Conservation (phyloP, 2,113 vertebrate species). For the Chloropsis cyanopogon region DNA sequence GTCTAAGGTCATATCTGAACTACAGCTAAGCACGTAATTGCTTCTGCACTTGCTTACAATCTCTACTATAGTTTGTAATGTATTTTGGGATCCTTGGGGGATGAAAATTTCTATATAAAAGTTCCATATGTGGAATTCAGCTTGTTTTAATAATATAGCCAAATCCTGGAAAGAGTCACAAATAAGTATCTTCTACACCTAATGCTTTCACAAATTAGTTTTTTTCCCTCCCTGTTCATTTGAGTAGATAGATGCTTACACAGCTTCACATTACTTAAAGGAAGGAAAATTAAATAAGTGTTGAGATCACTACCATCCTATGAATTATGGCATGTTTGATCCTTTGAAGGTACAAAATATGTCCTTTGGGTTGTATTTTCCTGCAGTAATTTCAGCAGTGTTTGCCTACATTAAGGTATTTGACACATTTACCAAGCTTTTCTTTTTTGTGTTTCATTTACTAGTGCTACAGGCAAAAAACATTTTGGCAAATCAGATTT, state of each 20-base stretch:
- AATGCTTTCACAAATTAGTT: neutral
- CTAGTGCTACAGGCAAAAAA: neutral
- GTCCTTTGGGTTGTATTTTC: neutral
- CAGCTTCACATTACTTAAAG: neutral
- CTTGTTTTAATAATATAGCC: neutral
- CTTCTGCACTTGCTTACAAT: neutral
- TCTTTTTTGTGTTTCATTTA: neutral
- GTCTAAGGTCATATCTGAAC: neutral
- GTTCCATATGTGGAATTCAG: neutral
- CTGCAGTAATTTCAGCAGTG: neutral
- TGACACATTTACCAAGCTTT: constrained; percentile 4
- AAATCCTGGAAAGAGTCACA: neutral
- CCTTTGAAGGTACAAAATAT: neutral
- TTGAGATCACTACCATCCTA: neutral
- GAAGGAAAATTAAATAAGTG: neutral
- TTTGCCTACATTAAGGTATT: neutral
- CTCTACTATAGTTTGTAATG: neutral
- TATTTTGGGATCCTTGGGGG: neutral
- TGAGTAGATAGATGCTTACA: neutral
- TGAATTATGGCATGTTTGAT: neutral
- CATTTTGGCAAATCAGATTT: neutral
- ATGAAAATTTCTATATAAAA: neutral
- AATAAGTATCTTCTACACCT: neutral
- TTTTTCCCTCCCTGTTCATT: neutral
- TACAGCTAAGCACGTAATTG: neutral